A percentile compares a stretch with the other conserved stretches of the same genome.
These are phyloP conservation scores for Parasteatoda lunata DNA, from an alignment of 2,888 invertebrate species.

Conservation along the genomic window DNA sequence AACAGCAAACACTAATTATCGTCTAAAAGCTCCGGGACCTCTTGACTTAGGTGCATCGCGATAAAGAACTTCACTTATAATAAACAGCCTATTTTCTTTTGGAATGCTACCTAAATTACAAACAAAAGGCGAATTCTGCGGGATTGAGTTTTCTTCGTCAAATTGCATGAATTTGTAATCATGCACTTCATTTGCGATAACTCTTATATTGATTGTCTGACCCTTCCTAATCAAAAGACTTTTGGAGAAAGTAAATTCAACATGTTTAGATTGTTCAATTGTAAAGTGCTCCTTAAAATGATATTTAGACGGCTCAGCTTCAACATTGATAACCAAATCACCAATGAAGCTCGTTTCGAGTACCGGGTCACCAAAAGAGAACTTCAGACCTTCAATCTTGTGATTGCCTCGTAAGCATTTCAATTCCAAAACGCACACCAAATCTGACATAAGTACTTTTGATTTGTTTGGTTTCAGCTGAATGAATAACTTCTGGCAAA, in stretches of 20 bases:
- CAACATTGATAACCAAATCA: constrained; percentile 5
- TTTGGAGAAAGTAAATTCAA: not conserved
- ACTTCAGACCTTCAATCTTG: constrained; percentile 19
- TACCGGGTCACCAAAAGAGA: constrained; percentile 31
- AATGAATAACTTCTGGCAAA: too few species aligned
- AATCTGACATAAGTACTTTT: not conserved
- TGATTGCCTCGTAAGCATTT: constrained; percentile 19
- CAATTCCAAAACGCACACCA: constrained; percentile 23
- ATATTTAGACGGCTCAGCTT: not conserved
- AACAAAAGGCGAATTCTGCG: not conserved
- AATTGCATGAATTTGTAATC: constrained; percentile 26
- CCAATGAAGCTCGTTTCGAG: constrained; percentile 3
- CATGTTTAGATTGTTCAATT: not conserved
- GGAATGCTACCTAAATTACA: not conserved
- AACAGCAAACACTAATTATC: too few species aligned
- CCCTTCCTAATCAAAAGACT: not conserved
- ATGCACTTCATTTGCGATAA: not conserved
- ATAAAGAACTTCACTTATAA: constrained; percentile 9
- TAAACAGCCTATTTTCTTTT: constrained; percentile 10
- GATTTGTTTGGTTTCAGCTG: not conserved
- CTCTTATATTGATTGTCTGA: not conserved
- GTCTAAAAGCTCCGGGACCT: too few species aligned
- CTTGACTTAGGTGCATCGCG: too few species aligned
- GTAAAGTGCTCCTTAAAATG: not conserved
- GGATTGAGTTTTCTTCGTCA: not conserved